Base-by-base conservation (phyloP, 2,888 invertebrate species). In the Ornithoptera alexandrae region DNA sequence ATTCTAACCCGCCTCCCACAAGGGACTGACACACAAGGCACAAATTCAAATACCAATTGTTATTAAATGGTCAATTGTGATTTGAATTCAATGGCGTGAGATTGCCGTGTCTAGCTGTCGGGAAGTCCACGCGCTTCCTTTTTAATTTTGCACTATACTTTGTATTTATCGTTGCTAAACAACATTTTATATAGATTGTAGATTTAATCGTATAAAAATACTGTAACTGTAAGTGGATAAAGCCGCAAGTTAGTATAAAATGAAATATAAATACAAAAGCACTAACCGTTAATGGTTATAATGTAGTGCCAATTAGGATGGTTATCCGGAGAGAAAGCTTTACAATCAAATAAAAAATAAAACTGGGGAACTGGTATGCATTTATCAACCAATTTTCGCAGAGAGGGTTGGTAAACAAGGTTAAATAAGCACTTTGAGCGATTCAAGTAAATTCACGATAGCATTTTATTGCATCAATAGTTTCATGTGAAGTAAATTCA, bases 61-160 rank as follows among this genome's bases (percentile, higher is more conserved):
- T 53, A 53, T 53, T 53, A 53, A 53, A 18, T 53, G 15, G n/a
- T 53, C 53, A 53, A 53, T 53, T 53, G n/a, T 53, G 12, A 53
- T 53, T n/a, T n/a, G n/a, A n/a, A 53, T 53, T 53, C 53, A 53
- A 53, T 53, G 8, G 53, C 53, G 53, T 53, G n/a, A 53, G 53
- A 53, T 53, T 53, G 53, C 18, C 53, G n/a, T 53, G 53, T 53
- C 53, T 50, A 50, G 5, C 50, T 50, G 18, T 17, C 5, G 53
- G 53, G 53, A n/a, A n/a, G 53, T n/a, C 53, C 8, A 53, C n/a
- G 5, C n/a, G n/a, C 53, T 53, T 53, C 53, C 53, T 18, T 53
- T n/a, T 12, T 53, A 53, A 53, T 53, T 18, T 53, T 18, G n/a
- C 59, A 18, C 6, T 53, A 18, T n/a, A n/a, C 53, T 7, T n/a